These are phyloP conservation scores for Drosophila novamexicana DNA, from an alignment of 1,140 invertebrate genomes.

Conservation along the genomic window DNA sequence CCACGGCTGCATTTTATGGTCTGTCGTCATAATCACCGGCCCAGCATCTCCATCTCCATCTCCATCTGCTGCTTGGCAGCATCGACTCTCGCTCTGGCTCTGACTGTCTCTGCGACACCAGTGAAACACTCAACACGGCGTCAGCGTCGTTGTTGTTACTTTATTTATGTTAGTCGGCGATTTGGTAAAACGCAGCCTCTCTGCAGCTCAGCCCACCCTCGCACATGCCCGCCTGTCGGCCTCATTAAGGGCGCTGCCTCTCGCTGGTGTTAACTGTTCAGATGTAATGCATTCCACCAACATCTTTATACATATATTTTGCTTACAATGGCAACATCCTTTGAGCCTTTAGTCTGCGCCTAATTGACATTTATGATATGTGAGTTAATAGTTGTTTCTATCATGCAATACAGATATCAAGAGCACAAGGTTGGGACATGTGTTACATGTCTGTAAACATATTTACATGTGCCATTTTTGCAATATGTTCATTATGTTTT, in stretches of 20 bases:
- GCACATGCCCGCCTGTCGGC: too few relatives aligned
- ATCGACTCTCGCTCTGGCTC: constrained; percentile 39
- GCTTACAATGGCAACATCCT: too few relatives aligned
- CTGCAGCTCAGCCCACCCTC: background rate
- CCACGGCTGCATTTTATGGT: constrained; percentile 76
- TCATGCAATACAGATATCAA: too few relatives aligned
- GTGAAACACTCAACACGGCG: constrained; percentile 37
- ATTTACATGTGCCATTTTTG: too few relatives aligned
- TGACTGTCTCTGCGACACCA: background rate
- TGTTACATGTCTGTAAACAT: too few relatives aligned
- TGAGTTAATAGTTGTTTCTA: too few relatives aligned
- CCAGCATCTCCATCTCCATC: constrained; percentile 55
- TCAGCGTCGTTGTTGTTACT: constrained; percentile 29
- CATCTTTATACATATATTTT: too few relatives aligned
- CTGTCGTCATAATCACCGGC: constrained; percentile 79
- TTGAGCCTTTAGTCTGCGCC: too few relatives aligned
- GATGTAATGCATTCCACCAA: background rate
- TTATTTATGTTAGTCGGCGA: constrained; percentile 14
- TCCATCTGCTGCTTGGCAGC: constrained; percentile 10
- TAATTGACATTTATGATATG: too few relatives aligned
- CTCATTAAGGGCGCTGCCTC: background rate
- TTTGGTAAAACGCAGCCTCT: background rate
- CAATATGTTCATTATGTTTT: too few relatives aligned
- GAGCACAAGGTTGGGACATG: too few relatives aligned
- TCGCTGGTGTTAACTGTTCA: background rate